Base-by-base conservation (phyloP, 2,797 vertebrate species). In the Acipenser oxyrinchus region DNA sequence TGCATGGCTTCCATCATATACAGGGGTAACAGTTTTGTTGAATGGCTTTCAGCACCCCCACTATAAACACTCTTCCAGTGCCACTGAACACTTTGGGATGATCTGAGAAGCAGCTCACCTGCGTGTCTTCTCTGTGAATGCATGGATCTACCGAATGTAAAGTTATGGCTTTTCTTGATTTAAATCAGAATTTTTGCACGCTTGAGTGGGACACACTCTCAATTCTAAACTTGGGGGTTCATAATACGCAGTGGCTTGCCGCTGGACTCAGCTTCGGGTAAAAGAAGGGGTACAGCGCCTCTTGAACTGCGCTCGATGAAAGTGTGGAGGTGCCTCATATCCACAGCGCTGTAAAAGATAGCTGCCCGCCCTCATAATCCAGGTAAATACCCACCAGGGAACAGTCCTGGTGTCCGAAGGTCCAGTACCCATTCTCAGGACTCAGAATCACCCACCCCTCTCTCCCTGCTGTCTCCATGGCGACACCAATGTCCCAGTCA, bases 401-500 rank as follows among this genome's bases (percentile, higher is more conserved):
- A 50, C 60, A 66, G 5, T 18, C 63, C 63, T 51, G 61, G 63
- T 68, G 63, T 10, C 70, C 70, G 63, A 68, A 55, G 1, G 70
- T 71, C 70, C 70, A 71, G 59, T 68, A 71, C 12, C 70, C 70
- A 23, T 61, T 51, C 15, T 71, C 70, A 18, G 70, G 63, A 8
- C 62, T 15, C 62, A 71, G 63, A 6, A 71, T 66, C 62, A 71
- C 66, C 70, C 70, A 71, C 37, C 70, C 66, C 6, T 11, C 70
- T 58, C 70, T 59, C 50, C 67, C 70, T n/a, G 66, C 70, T 3
- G 66, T 49, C 51, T 62, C 66, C 2, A 13, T 12, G 4, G 70
- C 70, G 49, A 71, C 70, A 5, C 70, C 70, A 62, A 71, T 18
- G 49, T 71, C 70, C 70, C 70, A 71, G 63, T 71, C 70, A 3